These are phyloP conservation scores for Xyliphius kryptos DNA, from an alignment of 2,113 vertebrate genomes.

Conservation along the genomic window DNA sequence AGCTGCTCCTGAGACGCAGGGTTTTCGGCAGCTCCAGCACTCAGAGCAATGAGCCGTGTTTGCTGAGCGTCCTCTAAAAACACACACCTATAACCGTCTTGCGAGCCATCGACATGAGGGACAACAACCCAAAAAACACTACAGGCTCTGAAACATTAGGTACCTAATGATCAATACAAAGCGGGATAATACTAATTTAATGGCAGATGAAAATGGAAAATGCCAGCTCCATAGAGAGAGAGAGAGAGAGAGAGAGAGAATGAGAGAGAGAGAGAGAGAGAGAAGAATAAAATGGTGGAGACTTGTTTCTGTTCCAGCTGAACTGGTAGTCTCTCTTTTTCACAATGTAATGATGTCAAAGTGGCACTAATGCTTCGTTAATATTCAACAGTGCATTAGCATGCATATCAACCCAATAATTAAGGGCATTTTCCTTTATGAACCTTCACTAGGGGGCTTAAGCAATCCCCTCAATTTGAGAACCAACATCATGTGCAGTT, in stretches of 20 bases:
- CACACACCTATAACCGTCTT: conserved; percentile 7
- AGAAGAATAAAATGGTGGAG: no score
- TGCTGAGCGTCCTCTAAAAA: neutral
- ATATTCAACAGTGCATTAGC: conserved; percentile 32
- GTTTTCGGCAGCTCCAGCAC: neutral
- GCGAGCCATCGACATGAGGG: neutral
- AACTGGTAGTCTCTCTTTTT: neutral
- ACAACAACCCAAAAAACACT: neutral
- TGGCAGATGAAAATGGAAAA: conserved; percentile 9
- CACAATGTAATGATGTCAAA: conserved; percentile 2
- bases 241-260: neutral
- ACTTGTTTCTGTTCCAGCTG: neutral
- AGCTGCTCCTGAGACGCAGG: neutral
- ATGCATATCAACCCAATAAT: conserved; percentile 24
- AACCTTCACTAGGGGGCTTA: conserved; percentile 9
- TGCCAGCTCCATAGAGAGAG: neutral
- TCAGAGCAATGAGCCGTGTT: neutral
- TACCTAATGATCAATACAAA: conserved; percentile 19
- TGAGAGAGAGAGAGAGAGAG: neutral
- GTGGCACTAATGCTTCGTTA: conserved; percentile 16
- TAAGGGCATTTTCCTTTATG: conserved; percentile 21
- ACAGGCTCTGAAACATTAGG: conserved; percentile 21
- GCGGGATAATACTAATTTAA: conserved; percentile 7
- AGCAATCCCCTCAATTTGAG: neutral
- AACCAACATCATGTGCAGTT: neutral